These are phyloP conservation scores for Macaria liturata DNA, from an alignment of 2,888 invertebrate species.

Conservation along the genomic window DNA sequence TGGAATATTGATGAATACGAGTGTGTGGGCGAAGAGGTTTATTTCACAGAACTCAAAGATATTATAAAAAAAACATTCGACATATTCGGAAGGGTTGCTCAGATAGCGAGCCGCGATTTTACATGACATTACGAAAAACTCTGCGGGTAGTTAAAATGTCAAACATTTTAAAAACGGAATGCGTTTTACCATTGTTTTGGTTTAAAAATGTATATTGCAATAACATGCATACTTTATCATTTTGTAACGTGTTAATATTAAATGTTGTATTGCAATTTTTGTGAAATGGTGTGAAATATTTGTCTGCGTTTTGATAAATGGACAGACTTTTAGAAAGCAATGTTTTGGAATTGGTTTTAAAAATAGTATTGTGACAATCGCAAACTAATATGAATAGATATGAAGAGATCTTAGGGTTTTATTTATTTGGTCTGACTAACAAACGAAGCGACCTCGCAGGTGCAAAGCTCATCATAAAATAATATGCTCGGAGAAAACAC, in stretches of 20 bases:
- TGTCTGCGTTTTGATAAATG: background rate
- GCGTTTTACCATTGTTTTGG: slow-evolving; percentile 22
- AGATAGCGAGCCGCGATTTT: slow-evolving; percentile 12
- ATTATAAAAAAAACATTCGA: slow-evolving; percentile 13
- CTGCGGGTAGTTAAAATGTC: slow-evolving; percentile 24
- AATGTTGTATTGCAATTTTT: slow-evolving; percentile 24
- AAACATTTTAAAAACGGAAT: slow-evolving; percentile 27
- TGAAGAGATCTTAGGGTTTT: too few relatives aligned
- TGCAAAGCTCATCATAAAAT: slow-evolving; percentile 18
- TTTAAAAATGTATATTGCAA: slow-evolving; percentile 28
- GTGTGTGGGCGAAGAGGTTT: background rate
- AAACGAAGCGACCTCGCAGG: background rate
- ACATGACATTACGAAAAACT: slow-evolving; percentile 24
- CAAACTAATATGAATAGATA: too few relatives aligned
- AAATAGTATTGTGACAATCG: too few relatives aligned
- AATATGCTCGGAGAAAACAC: slow-evolving; percentile 14
- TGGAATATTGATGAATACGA: slow-evolving; percentile 15
- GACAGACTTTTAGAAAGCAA: too few relatives aligned
- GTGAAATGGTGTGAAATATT: background rate
- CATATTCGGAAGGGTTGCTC: slow-evolving; percentile 13
- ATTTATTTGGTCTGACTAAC: background rate
- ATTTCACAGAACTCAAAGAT: background rate
- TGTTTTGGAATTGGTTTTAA: too few relatives aligned
- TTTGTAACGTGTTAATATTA: slow-evolving; percentile 30
- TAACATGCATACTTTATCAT: slow-evolving; percentile 27